Evolutionary conservation across 2,888 invertebrate genomes (phyloP), one percentile per base, ranked within the genome.

Genomic region (Morinoia aosen): DNA sequence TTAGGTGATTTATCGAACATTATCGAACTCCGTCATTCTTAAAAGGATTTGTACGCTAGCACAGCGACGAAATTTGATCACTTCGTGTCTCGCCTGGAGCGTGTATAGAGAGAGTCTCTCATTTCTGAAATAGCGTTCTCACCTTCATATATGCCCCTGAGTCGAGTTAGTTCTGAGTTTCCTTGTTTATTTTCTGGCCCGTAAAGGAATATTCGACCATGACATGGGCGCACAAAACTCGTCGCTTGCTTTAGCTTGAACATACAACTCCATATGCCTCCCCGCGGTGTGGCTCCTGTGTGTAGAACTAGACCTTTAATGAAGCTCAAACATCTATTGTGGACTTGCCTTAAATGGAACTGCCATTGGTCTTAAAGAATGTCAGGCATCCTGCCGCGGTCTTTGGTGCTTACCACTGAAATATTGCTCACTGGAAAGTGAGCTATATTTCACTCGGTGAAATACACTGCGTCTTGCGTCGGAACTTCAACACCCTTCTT

Each of bases 251-350:
- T 48, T 90, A 90, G 90, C 90, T 40, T 48, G 39, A 16, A 33
- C 90, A 90, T 39, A 90, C 90, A 90, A 90, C 90, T 90, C 90
- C 90, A 90, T 90, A 90, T 40, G 90, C 90, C 48, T 33, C 90
- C 8, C 40, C 39, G 90, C 39, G 90, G 90, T 48, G 90, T 40
- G 90, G 90, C 76, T 76, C 76, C 76, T 33, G 76, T 90, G 40
- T 90, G 90, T 90, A 40, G 90, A 90, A 90, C 90, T 90, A 90
- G 90, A 48, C 90, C 90, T 90, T 90, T 90, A 90, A 90, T 90
- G 90, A 90, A 90, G 90, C 90, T 90, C 90, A 90, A 90, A 90
- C 90, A 90, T 40, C 25, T 90, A 40, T 40, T 90, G 90, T 90
- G 48, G 90, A 90, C 40, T 48, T 14, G 90, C 90, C 90, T 40